Evolutionary conservation across 1,140 invertebrate genomes (phyloP).

Genomic region (Pollicipes pollicipes): DNA sequence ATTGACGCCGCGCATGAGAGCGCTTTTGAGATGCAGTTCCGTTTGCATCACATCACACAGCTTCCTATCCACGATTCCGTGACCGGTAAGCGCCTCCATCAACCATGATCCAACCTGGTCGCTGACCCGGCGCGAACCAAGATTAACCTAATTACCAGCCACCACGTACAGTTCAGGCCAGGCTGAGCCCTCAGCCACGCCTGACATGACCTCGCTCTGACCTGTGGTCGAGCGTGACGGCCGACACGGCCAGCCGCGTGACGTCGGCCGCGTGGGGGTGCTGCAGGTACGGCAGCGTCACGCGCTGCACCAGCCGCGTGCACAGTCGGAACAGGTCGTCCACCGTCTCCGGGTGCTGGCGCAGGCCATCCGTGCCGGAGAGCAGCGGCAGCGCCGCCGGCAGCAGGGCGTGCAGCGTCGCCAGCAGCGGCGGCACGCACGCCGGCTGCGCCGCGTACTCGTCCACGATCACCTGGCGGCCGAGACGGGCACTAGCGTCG

Average conservation of each 20-base stretch:
- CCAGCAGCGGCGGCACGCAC: conserved; percentile 52
- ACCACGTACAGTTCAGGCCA: too few relatives aligned
- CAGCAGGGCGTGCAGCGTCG: conserved; percentile 74
- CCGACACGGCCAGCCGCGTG: conserved; percentile 60
- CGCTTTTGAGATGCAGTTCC: too few relatives aligned
- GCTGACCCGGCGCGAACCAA: too few relatives aligned
- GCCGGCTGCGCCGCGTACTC: conserved; percentile 58
- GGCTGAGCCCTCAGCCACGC: too few relatives aligned
- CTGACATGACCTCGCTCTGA: too few relatives aligned
- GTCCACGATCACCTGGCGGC: conserved; percentile 76
- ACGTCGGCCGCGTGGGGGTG: conserved; percentile 49
- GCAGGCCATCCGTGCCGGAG: conserved; percentile 48
- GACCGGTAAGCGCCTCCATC: too few relatives aligned
- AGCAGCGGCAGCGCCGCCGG: conserved; percentile 64
- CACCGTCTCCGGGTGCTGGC: conserved; percentile 89
- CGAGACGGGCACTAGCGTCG: too few relatives aligned
- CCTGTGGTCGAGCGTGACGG: conserved; percentile 63
- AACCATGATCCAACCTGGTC: too few relatives aligned
- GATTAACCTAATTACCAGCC: too few relatives aligned
- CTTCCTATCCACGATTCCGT: too few relatives aligned
- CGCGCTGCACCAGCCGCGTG: conserved; percentile 66
- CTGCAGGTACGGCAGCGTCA: conserved; percentile 59
- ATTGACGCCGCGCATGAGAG: too few relatives aligned
- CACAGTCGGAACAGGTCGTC: conserved; percentile 90
- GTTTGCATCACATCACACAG: too few relatives aligned